Evolutionary conservation across 2,113 vertebrate genomes (phyloP).

Genomic region (Cairina moschata): DNA sequence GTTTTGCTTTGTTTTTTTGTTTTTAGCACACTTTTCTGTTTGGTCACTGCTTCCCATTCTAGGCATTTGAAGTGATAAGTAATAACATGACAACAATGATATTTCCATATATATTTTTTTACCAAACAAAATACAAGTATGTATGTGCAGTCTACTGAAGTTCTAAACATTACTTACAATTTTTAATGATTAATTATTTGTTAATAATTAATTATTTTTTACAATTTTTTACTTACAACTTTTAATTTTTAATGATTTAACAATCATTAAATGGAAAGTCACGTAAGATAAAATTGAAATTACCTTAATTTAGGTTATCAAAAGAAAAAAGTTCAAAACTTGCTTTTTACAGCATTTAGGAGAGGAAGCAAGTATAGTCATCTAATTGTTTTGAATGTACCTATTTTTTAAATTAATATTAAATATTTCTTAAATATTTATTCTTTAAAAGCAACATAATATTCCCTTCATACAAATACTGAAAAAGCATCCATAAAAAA

Average conservation of each 20-base stretch:
- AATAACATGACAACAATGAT: not conserved
- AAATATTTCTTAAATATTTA: not conserved
- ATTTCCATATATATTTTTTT: not conserved
- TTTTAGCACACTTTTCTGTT: not conserved
- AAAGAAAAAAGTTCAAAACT: not conserved
- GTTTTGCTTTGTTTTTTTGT: not conserved
- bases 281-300: not conserved
- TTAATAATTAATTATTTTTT: too few species aligned
- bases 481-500: not conserved
- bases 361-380: not conserved
- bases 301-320: not conserved
- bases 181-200: not conserved
- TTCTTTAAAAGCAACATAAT: not conserved
- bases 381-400: not conserved
- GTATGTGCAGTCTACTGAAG: not conserved
- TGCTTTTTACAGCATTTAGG: not conserved
- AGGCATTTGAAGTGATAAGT: not conserved
- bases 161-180: not conserved
- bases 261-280: not conserved
- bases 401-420: not conserved
- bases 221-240: not conserved
- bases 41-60: not conserved
- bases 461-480: not conserved
- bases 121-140: rapidly evolving
- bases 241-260: not conserved